Percentiles rank a stretch among this genome's conserved stretches.
Evolutionary conservation across 2,113 vertebrate species (phyloP).

Genomic region (Pollachius pollachius): DNA sequence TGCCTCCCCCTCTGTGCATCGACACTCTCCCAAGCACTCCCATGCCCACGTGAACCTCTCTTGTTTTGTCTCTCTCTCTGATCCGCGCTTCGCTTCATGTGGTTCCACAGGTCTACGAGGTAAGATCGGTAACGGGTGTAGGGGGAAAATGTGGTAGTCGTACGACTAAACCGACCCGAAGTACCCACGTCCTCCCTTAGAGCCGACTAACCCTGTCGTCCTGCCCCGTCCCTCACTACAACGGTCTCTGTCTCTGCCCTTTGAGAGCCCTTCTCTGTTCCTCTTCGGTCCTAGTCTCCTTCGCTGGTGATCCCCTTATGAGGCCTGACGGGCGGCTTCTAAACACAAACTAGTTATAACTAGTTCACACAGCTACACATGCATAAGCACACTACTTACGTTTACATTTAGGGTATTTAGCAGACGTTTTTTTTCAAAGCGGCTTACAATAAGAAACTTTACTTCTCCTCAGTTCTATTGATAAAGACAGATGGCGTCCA

Average conservation of each 20-base stretch:
- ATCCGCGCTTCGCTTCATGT: constrained; percentile 81
- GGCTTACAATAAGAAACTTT: too few species aligned
- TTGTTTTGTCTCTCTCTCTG: constrained; percentile 71
- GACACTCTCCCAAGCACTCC: constrained; percentile 21
- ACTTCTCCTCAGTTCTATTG: too few species aligned
- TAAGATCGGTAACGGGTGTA: constrained; percentile 81
- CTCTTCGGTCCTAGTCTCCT: constrained; percentile 20
- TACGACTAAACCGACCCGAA: too few species aligned
- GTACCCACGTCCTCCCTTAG: constrained; percentile 11
- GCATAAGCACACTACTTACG: too few species aligned
- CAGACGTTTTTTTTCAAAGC: too few species aligned
- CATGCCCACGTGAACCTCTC: constrained; percentile 58
- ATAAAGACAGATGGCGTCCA: too few species aligned
- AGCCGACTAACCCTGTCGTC: constrained; percentile 56
- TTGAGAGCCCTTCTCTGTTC: constrained; percentile 6
- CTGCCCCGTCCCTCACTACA: constrained; percentile 1
- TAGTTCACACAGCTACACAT: too few species aligned
- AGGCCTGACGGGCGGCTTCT: not conserved
- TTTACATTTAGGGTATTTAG: too few species aligned
- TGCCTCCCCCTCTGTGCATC: constrained; percentile 24
- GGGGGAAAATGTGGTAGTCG: too few species aligned
- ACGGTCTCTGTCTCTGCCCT: constrained; percentile 10
- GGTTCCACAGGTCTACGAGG: constrained; percentile 94
- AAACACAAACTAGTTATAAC: constrained; percentile 1
- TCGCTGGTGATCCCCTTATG: constrained; percentile 27